These are phyloP conservation scores for Actinopyga echinites DNA, from an alignment of 53 echinoderm and acorn worm genomes.

Conservation along the genomic window DNA sequence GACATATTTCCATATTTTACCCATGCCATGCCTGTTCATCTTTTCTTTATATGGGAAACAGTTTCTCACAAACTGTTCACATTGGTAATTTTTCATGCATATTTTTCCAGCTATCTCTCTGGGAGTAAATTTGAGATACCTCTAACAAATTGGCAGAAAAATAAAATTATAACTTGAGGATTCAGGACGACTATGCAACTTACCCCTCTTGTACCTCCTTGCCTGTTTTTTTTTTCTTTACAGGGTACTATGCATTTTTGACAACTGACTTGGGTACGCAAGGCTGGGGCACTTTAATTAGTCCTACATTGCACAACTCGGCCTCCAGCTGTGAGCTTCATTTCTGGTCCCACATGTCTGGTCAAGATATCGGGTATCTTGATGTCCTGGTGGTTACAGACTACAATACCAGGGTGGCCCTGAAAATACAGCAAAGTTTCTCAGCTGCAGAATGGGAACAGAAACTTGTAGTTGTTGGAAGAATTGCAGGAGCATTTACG, in stretches of 20 bases:
- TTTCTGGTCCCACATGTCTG: conserved; percentile 71
- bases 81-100: too few relatives aligned
- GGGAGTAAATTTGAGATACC: too few relatives aligned
- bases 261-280: conserved; percentile 35
- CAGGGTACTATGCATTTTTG: conserved; percentile 69
- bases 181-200: too few relatives aligned
- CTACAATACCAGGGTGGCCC: neutral
- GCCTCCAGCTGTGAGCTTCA: conserved; percentile 70
- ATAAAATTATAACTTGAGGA: too few relatives aligned
- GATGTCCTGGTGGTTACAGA: conserved; percentile 49
- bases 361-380: conserved; percentile 62
- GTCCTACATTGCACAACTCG: conserved; percentile 58
- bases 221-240: neutral
- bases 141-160: too few relatives aligned
- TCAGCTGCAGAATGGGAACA: neutral
- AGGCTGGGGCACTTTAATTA: conserved; percentile 49
- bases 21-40: too few relatives aligned
- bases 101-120: too few relatives aligned
- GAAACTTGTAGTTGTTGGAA: neutral
- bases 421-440: neutral
- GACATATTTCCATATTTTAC: too few relatives aligned
- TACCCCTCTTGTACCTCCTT: too few relatives aligned
- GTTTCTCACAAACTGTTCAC: too few relatives aligned
- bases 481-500: conserved; percentile 1
- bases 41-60: too few relatives aligned